A percentile compares a stretch with the other conserved stretches of the same genome.
These are phyloP conservation scores for Motacilla tschutschensis DNA, from an alignment of 2,113 vertebrate species.

Conservation along the genomic window DNA sequence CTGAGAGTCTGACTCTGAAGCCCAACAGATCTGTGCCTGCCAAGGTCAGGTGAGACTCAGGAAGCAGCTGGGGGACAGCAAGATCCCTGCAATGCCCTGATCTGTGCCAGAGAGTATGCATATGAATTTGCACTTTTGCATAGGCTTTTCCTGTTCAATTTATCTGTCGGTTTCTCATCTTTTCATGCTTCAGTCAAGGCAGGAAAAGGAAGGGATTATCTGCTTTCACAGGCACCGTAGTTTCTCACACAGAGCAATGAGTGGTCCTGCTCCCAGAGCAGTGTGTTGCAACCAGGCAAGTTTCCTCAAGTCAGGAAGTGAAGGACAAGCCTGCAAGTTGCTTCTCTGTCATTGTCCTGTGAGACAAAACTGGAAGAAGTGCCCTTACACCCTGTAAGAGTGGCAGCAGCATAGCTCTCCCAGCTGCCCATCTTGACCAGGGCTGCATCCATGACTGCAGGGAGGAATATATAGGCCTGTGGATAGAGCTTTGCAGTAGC, in stretches of 20 bases:
- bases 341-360: background rate
- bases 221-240: background rate
- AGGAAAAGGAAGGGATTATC: background rate
- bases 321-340: background rate
- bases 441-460: background rate
- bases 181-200: background rate
- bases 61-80: background rate
- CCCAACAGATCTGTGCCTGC: background rate
- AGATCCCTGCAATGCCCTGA: background rate
- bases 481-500: background rate
- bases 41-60: background rate
- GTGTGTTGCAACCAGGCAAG: background rate
- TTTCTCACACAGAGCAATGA: background rate
- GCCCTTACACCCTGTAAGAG: background rate
- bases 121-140: background rate
- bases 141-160: background rate
- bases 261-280: background rate
- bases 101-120: background rate
- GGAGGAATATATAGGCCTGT: background rate
- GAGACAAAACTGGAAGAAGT: background rate
- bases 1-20: background rate
- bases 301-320: background rate
- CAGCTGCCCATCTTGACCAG: background rate
- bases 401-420: rapidly evolving
- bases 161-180: background rate